A percentile compares a stretch with the other conserved stretches of the same genome.
Evolutionary conservation across 2,797 vertebrate genomes (phyloP).

Genomic region (Potorous gilbertii): DNA sequence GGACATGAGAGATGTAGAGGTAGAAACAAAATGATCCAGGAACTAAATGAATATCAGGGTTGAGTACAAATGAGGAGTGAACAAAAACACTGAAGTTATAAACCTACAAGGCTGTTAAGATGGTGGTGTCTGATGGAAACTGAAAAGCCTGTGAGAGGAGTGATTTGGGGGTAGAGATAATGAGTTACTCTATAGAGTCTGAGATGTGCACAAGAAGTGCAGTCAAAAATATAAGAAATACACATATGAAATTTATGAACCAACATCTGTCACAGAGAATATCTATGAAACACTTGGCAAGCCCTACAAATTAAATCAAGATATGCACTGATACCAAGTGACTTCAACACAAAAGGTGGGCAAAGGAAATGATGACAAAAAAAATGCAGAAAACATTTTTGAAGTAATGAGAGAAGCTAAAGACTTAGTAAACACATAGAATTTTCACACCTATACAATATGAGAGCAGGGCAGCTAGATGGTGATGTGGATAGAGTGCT

Average conservation of each 20-base stretch:
- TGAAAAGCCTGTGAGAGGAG: not conserved
- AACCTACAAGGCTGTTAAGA: not conserved
- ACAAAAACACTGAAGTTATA: not conserved
- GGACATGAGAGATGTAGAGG: not conserved
- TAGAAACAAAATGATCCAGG: not conserved
- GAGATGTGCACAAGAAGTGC: not conserved
- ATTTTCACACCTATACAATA: not conserved
- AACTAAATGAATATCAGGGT: not conserved
- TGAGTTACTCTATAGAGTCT: not conserved
- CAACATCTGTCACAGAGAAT: not conserved
- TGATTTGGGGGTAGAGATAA: not conserved
- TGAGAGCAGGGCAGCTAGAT: not conserved
- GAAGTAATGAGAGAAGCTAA: not conserved
- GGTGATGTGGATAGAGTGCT: not conserved
- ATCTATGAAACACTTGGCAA: not conserved
- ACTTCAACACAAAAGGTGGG: not conserved
- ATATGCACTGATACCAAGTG: not conserved
- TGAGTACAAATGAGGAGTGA: not conserved
- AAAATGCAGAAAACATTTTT: not conserved
- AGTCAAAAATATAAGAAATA: not conserved
- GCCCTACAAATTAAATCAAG: not conserved
- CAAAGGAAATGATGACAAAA: not conserved
- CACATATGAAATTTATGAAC: not conserved
- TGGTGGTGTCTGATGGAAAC: not conserved
- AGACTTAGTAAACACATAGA: not conserved